Conservation (phyloP, 2,113 vertebrate species). For the Jaculus jaculus region DNA sequence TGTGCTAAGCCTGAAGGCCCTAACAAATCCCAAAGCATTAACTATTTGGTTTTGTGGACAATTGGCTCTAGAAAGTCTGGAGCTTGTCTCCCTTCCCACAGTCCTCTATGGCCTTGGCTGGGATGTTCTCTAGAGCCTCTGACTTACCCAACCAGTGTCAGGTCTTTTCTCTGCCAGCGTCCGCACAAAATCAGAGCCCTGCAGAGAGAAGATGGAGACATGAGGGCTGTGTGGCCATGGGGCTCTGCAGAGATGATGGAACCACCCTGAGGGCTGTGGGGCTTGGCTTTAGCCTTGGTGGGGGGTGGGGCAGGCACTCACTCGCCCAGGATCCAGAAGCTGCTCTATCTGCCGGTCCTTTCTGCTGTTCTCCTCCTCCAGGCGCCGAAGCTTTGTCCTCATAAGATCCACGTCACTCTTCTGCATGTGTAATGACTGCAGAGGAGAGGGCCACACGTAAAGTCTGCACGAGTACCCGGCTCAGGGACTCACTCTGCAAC, state of each 20-base stretch:
- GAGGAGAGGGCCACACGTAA: background rate
- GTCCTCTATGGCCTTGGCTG: accelerated
- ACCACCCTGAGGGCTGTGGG: no score
- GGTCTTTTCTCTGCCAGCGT: slow-evolving; percentile 89
- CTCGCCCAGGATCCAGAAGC: slow-evolving; percentile 90
- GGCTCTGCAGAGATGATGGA: no score
- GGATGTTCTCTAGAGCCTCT: background rate
- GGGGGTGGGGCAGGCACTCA: slow-evolving; percentile 65
- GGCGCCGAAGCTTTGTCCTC: slow-evolving; percentile 91
- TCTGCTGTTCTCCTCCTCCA: slow-evolving; percentile 92
- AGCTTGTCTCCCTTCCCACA: background rate
- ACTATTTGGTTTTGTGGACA: accelerated
- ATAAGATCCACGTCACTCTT: slow-evolving; percentile 90
- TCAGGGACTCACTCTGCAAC: background rate
- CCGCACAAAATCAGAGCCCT: slow-evolving; percentile 90
- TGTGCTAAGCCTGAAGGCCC: background rate
- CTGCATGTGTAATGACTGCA: slow-evolving; percentile 90
- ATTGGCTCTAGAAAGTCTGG: background rate
- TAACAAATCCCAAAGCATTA: no score
- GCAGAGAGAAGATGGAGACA: background rate
- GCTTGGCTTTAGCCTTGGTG: no score
- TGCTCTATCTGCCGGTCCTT: slow-evolving; percentile 95
- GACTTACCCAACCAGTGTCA: slow-evolving; percentile 89
- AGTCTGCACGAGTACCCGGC: background rate
- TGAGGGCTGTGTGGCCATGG: background rate